phyloP scores from a whole-genome alignment of 2,888 invertebrate genomes.

The Tipula confusa region DNA sequence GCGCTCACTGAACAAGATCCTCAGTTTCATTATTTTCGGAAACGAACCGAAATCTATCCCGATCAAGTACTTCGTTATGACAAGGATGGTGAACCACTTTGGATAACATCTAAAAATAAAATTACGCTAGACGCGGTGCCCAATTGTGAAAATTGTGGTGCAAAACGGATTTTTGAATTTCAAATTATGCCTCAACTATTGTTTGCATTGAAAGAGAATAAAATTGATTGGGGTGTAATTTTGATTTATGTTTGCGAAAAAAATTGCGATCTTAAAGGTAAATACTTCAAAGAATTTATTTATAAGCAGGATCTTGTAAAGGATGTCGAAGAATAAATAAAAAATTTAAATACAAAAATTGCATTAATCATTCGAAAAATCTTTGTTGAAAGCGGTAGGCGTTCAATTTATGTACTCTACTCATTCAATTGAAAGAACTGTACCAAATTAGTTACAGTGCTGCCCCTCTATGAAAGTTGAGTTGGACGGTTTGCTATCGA shows the following conservation, averaged over 20 bases:
- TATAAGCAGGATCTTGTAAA: conserved; percentile 74
- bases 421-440: too few species aligned
- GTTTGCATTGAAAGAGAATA: conserved; percentile 63
- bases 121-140: conserved; percentile 59
- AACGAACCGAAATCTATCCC: conserved; percentile 63
- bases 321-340: neutral
- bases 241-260: conserved; percentile 78
- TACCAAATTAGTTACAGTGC: too few species aligned
- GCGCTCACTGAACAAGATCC: conserved; percentile 62
- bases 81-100: conserved; percentile 73
- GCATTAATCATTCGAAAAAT: neutral
- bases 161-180: conserved; percentile 81
- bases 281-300: conserved; percentile 72
- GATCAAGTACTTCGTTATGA: conserved; percentile 81
- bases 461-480: too few species aligned
- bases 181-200: conserved; percentile 84
- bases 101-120: conserved; percentile 63
- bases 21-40: conserved; percentile 71
- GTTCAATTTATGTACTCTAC: too few species aligned
- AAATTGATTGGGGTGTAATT: conserved; percentile 87
- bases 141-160: conserved; percentile 68
- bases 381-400: neutral
- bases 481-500: too few species aligned
- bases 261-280: conserved; percentile 63
- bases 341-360: neutral